phyloP scores from a whole-genome alignment of 2,113 vertebrate genomes.

The Equus przewalskii region DNA sequence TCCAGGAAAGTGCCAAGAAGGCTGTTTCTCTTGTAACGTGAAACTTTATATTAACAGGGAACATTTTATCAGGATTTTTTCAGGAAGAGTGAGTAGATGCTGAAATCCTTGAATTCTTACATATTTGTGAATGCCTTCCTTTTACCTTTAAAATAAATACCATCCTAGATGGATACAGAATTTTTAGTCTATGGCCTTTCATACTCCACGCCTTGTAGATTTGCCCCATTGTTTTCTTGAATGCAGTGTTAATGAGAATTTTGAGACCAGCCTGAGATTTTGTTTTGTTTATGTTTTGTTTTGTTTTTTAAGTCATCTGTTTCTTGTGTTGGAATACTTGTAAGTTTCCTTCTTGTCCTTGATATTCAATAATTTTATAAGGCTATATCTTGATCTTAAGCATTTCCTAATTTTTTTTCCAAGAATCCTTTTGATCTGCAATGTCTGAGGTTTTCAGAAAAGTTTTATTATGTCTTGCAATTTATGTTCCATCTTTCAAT shows the following conservation, averaged over 20 bases:
- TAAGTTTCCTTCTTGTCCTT: not conserved
- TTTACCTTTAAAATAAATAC: constrained; percentile 37
- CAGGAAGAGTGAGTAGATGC: not conserved
- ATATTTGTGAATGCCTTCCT: not conserved
- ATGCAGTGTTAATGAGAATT: not conserved
- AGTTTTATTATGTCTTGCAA: not conserved
- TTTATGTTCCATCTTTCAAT: not conserved
- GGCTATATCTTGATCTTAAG: not conserved
- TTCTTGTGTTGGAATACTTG: not conserved
- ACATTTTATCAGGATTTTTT: not conserved
- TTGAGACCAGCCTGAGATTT: not conserved
- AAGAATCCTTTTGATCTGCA: not conserved
- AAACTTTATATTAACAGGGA: not conserved
- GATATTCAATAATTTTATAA: constrained; percentile 1
- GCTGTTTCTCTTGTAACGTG: not conserved
- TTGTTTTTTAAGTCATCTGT: not conserved
- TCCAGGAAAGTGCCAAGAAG: not conserved
- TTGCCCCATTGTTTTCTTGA: not conserved
- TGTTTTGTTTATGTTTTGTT: not conserved
- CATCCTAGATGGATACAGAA: not conserved
- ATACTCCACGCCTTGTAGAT: not conserved
- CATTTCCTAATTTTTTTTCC: not conserved
- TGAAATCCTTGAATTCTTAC: not conserved
- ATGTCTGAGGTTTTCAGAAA: not conserved
- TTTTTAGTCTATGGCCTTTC: not conserved